A percentile compares a stretch with the other conserved stretches of the same genome.
phyloP scores from a whole-genome alignment of 2,888 invertebrate genomes.

The Pharmacophagus antenor region DNA sequence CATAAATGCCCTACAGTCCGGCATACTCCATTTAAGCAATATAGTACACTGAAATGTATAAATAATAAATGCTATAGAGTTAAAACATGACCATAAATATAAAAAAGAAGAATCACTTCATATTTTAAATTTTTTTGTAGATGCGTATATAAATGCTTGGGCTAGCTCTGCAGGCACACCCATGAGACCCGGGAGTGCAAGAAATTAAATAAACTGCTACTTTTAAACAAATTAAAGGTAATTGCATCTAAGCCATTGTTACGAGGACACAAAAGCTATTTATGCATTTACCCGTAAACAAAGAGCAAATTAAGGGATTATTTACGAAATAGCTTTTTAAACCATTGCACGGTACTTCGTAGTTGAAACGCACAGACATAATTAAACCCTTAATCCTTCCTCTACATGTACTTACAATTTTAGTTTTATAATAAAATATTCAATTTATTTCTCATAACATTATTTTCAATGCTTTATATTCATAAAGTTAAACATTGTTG shows the following conservation, averaged over 20 bases:
- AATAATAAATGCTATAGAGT: no score
- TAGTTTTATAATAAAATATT: neutral
- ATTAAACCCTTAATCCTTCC: constrained; percentile 21
- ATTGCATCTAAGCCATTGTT: neutral
- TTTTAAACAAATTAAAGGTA: neutral
- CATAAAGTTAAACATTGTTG: no score
- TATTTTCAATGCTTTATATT: neutral
- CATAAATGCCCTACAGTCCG: no score
- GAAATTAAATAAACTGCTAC: no score
- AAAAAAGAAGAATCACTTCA: no score
- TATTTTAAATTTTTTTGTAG: no score
- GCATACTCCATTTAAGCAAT: no score
- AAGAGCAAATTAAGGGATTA: constrained; percentile 18
- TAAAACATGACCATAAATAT: no score
- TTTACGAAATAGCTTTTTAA: constrained; percentile 24
- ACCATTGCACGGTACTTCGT: constrained; percentile 10
- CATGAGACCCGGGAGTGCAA: no score
- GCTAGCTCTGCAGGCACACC: no score
- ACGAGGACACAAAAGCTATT: neutral
- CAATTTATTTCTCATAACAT: neutral
- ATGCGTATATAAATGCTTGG: no score
- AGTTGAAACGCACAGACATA: constrained; percentile 3
- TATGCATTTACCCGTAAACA: constrained; percentile 10
- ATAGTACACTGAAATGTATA: no score
- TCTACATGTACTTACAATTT: constrained; percentile 4